Evolutionary conservation across 2,888 invertebrate species (phyloP).

Genomic region (Salticus scenicus): DNA sequence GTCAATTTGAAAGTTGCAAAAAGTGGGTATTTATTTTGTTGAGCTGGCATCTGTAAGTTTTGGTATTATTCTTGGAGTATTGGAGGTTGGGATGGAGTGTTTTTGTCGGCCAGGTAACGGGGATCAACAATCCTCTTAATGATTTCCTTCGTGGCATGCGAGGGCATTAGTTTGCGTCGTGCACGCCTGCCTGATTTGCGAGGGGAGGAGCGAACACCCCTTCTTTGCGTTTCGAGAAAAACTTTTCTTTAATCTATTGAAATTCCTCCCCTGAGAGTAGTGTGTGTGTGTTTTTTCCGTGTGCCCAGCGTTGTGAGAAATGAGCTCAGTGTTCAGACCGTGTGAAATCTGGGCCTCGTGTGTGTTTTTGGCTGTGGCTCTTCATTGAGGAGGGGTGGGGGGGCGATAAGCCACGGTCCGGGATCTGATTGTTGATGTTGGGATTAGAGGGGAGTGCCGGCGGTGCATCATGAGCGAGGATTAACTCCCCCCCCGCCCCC

Average conservation of each 20-base stretch:
- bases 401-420: slow-evolving; percentile 67
- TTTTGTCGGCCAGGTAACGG: slow-evolving; percentile 22
- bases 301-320: slow-evolving; percentile 70
- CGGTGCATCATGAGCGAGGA: slow-evolving; percentile 65
- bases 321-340: slow-evolving; percentile 69
- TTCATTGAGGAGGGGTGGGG: not conserved
- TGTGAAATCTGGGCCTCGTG: slow-evolving; percentile 68
- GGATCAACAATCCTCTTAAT: slow-evolving; percentile 49
- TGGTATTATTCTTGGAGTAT: slow-evolving; percentile 11
- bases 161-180: slow-evolving; percentile 53
- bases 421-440: slow-evolving; percentile 71
- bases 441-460: slow-evolving; percentile 64
- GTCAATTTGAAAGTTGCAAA: slow-evolving; percentile 7
- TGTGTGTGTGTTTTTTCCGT: slow-evolving; percentile 33
- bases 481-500: slow-evolving; percentile 51
- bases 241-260: slow-evolving; percentile 67
- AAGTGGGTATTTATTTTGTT: slow-evolving; percentile 14
- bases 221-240: slow-evolving; percentile 30
- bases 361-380: slow-evolving; percentile 46
- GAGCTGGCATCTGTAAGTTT: slow-evolving; percentile 15
- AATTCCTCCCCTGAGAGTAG: slow-evolving; percentile 55
- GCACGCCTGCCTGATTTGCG: slow-evolving; percentile 46
- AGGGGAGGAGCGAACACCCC: slow-evolving; percentile 32
- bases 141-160: slow-evolving; percentile 45
- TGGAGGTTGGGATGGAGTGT: slow-evolving; percentile 17